These are phyloP conservation scores for Halisarca cf. caerulea DNA, from an alignment of 37 sponge, comb jelly and placozoan genomes.

Conservation along the genomic window DNA sequence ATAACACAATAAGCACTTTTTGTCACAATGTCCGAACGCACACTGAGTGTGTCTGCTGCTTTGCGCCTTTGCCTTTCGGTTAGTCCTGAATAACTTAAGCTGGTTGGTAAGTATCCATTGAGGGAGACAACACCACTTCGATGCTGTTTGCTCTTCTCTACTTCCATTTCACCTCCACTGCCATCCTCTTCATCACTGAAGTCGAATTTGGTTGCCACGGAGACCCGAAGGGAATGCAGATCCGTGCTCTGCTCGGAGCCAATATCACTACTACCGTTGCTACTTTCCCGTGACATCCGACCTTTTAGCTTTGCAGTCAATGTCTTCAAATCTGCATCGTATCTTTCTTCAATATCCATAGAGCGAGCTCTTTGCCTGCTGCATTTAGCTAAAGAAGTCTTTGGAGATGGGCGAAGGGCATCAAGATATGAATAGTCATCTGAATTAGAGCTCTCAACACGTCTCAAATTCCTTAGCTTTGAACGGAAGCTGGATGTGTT, in stretches of 20 bases:
- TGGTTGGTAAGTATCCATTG: not conserved
- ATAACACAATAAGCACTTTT: constrained; percentile 13
- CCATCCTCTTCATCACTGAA: constrained; percentile 67
- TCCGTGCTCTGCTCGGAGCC: constrained; percentile 39
- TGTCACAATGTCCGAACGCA: not conserved
- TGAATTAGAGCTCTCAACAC: constrained; percentile 66
- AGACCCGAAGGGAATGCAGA: constrained; percentile 41
- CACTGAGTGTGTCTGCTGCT: not conserved
- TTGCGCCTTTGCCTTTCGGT: not conserved
- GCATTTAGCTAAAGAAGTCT: not conserved
- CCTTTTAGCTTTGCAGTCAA: not conserved
- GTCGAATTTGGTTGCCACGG: constrained; percentile 51
- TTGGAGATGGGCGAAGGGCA: not conserved
- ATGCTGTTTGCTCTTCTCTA: not conserved
- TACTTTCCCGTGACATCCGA: constrained; percentile 12
- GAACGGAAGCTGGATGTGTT: not conserved
- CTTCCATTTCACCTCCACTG: constrained; percentile 15
- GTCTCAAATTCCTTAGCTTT: constrained; percentile 11
- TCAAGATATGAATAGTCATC: constrained; percentile 39
- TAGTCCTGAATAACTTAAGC: not conserved
- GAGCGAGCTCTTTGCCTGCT: not conserved
- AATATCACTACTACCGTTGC: constrained; percentile 9
- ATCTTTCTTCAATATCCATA: constrained; percentile 11
- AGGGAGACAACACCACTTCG: not conserved
- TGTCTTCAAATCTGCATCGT: not conserved